These are phyloP conservation scores for Amazona vittata DNA, from an alignment of 2,113 vertebrate species.

Conservation along the genomic window DNA sequence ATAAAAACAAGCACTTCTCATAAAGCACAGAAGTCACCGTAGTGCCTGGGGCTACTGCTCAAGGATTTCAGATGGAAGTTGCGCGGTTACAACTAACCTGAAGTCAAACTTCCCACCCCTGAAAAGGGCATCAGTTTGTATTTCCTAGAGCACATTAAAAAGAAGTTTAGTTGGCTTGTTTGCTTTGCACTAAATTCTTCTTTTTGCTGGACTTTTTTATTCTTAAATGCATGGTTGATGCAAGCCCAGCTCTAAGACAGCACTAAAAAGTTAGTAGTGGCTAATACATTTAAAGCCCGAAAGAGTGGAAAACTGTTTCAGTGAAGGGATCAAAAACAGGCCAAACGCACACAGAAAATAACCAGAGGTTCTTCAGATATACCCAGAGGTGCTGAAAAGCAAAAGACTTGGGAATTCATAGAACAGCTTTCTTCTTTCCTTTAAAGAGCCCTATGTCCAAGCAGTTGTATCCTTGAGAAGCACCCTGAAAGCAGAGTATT, in stretches of 20 bases:
- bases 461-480: not conserved
- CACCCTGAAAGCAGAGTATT: not conserved
- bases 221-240: not conserved
- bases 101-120: not conserved
- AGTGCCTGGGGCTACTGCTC: not conserved
- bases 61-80: not conserved
- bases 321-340: not conserved
- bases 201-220: not conserved
- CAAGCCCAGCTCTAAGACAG: not conserved
- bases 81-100: slow-evolving; percentile 2
- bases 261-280: not conserved
- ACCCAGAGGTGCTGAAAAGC: not conserved
- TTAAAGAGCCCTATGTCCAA: not conserved
- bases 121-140: not conserved
- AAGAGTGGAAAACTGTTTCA: not conserved
- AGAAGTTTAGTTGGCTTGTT: not conserved
- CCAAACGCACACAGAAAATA: not conserved
- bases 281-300: not conserved
- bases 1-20: not conserved
- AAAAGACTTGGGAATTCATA: not conserved
- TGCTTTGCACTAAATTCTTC: not conserved
- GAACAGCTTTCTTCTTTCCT: not conserved
- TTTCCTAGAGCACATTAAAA: not conserved
- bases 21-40: accelerated
- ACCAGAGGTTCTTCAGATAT: not conserved